Conservation (phyloP, 2,797 vertebrate genomes). For the Enoplosus armatus region DNA sequence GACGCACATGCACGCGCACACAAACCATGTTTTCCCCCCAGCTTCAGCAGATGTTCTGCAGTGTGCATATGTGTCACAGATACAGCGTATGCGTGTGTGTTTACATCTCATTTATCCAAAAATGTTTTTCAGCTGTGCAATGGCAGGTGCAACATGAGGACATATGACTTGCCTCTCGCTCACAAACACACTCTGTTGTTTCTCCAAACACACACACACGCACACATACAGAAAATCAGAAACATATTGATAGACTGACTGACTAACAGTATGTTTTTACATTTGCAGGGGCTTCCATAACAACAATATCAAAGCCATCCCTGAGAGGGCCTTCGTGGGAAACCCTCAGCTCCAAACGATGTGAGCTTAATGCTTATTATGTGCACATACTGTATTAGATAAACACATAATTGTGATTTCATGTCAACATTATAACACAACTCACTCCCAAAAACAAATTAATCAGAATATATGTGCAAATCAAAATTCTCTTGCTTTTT, state of each 20-base stretch:
- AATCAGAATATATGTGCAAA: slow-evolving; percentile 5
- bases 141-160: slow-evolving; percentile 83
- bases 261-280: slow-evolving; percentile 56
- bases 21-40: slow-evolving; percentile 62
- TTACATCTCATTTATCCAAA: slow-evolving; percentile 85
- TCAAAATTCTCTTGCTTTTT: slow-evolving; percentile 14
- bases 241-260: slow-evolving; percentile 52
- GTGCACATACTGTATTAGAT: slow-evolving; percentile 28
- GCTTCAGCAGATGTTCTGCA: slow-evolving; percentile 84
- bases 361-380: slow-evolving; percentile 82
- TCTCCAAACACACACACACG: slow-evolving; percentile 42
- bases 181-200: slow-evolving; percentile 47
- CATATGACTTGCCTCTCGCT: slow-evolving; percentile 67
- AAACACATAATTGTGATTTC: slow-evolving; percentile 38
- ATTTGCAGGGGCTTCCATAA: slow-evolving; percentile 94
- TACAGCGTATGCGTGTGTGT: slow-evolving; percentile 76
- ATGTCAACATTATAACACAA: slow-evolving; percentile 35
- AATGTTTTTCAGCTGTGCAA: slow-evolving; percentile 82
- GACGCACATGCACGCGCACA: slow-evolving; percentile 32
- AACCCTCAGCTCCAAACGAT: slow-evolving; percentile 96
- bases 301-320: slow-evolving; percentile 96
- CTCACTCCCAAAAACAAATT: slow-evolving; percentile 16
- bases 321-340: slow-evolving; percentile 93
- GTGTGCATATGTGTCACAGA: slow-evolving; percentile 77
- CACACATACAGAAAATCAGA: slow-evolving; percentile 56